Percentiles rank a stretch among this genome's conserved stretches.
phyloP scores from a whole-genome alignment of 2,888 invertebrate genomes.

The Cryptocheilus praepositus region DNA sequence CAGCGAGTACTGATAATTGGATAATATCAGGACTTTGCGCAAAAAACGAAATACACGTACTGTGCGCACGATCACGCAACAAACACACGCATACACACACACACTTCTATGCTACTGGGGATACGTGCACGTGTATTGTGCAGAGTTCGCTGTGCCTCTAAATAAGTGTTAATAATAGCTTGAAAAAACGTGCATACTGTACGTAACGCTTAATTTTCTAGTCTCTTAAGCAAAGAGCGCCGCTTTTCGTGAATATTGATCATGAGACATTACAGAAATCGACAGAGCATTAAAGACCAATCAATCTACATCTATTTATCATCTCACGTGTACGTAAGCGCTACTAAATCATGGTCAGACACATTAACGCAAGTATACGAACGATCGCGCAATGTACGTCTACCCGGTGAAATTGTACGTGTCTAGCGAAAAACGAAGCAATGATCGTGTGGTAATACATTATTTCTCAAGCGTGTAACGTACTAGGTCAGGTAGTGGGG shows the following conservation, averaged over 20 bases:
- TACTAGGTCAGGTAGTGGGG: slow-evolving; percentile 41
- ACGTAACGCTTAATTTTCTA: not conserved
- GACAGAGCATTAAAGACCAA: not conserved
- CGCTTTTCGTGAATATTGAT: not conserved
- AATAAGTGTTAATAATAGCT: too few relatives aligned
- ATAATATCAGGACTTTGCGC: too few relatives aligned
- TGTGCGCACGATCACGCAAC: not conserved
- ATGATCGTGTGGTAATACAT: slow-evolving; percentile 1
- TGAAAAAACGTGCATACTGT: not conserved
- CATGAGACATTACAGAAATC: not conserved
- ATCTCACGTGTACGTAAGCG: too few relatives aligned
- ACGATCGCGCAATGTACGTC: too few relatives aligned
- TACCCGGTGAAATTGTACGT: not conserved
- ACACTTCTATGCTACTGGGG: not conserved
- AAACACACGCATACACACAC: not conserved
- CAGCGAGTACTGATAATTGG: too few relatives aligned
- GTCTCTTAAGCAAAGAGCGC: slow-evolving; percentile 1
- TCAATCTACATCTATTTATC: too few relatives aligned
- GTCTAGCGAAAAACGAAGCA: too few relatives aligned
- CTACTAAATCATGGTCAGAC: too few relatives aligned
- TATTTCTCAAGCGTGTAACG: slow-evolving; percentile 54
- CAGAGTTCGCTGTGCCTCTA: too few relatives aligned
- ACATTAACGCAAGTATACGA: too few relatives aligned
- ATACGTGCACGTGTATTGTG: slow-evolving; percentile 1
- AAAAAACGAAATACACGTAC: not conserved